Conservation (phyloP, 2,888 invertebrate species). For the Ypsolopha scabrella region DNA sequence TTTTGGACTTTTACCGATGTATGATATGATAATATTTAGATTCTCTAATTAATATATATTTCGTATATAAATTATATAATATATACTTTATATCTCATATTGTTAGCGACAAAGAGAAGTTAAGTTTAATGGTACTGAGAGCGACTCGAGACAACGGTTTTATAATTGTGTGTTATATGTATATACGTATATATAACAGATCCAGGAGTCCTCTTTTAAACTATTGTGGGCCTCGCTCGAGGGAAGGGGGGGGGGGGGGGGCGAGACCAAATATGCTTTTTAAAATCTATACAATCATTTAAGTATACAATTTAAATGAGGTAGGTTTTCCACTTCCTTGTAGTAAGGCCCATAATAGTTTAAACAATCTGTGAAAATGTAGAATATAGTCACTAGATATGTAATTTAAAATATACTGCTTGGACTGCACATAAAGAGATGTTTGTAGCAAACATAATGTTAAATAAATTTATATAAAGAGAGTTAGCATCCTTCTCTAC, state of each 20-base stretch:
- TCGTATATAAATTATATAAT: constrained; percentile 14
- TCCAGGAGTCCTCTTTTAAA: too few relatives aligned
- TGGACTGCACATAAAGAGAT: constrained; percentile 34
- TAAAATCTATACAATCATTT: neutral
- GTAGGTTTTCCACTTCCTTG: too few relatives aligned
- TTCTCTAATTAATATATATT: constrained; percentile 37
- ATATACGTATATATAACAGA: neutral
- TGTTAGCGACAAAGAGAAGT: constrained; percentile 41
- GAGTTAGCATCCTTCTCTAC: neutral
- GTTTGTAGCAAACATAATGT: constrained; percentile 5
- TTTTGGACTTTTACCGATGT: constrained; percentile 9
- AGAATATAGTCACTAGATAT: constrained; percentile 29
- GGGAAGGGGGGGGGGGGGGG: neutral
- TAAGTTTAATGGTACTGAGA: constrained; percentile 30
- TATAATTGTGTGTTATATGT: neutral
- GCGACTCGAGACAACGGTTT: neutral
- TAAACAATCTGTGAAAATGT: neutral
- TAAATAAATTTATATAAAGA: constrained; percentile 2
- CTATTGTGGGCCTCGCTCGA: too few relatives aligned
- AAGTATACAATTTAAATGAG: too few relatives aligned
- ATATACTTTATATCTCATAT: constrained; percentile 53
- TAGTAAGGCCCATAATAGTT: too few relatives aligned
- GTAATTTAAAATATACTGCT: constrained; percentile 19
- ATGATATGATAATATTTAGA: constrained; percentile 43
- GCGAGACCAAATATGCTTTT: neutral